Conservation (phyloP, 2,113 vertebrate species). For the Zosterops hypoxanthus region DNA sequence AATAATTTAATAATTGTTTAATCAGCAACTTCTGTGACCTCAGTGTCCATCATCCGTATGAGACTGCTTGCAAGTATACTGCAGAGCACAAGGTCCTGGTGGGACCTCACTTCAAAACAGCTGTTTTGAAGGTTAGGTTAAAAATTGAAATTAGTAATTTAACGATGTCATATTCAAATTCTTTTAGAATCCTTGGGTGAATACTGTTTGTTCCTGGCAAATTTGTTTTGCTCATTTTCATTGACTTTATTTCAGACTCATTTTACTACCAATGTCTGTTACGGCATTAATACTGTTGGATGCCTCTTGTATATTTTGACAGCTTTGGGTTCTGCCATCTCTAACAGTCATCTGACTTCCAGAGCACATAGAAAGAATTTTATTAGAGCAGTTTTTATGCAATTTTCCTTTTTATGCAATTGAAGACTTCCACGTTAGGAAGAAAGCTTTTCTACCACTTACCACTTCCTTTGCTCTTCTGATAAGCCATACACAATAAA, state of each 20-base stretch:
- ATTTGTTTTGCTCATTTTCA: neutral
- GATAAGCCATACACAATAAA: neutral
- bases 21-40: neutral
- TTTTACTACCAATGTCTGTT: neutral
- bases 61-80: neutral
- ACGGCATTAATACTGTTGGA: neutral
- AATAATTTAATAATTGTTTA: neutral
- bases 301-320: neutral
- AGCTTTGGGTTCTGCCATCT: neutral
- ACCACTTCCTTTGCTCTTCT: neutral
- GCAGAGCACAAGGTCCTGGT: neutral
- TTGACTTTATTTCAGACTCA: neutral
- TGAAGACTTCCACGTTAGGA: neutral
- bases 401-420: neutral
- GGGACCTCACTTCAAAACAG: fast-evolving
- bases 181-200: neutral
- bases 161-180: neutral
- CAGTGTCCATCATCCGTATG: neutral
- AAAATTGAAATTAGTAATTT: neutral
- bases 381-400: neutral
- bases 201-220: neutral
- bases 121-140: neutral
- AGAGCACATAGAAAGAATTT: neutral
- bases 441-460: neutral
- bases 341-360: neutral